Conservation (phyloP, 2,113 vertebrate species). For the Sturnus vulgaris region DNA sequence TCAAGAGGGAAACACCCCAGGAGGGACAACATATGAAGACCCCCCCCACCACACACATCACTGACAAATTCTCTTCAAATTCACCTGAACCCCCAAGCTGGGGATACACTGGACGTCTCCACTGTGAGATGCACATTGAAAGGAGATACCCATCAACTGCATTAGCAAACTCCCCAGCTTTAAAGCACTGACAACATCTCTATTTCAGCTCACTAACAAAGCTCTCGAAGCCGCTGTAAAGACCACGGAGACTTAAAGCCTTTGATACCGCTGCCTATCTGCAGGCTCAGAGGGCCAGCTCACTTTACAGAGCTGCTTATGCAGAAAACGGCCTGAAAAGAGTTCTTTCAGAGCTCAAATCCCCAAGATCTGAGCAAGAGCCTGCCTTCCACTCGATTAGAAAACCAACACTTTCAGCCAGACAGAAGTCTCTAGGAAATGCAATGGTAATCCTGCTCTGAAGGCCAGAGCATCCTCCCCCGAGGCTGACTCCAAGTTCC, state of each 20-base stretch:
- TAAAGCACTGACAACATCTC: neutral
- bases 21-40: neutral
- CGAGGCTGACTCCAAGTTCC: neutral
- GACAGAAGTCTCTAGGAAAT: neutral
- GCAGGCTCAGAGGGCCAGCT: neutral
- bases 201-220: neutral
- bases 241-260: neutral
- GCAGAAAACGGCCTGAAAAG: neutral
- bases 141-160: neutral
- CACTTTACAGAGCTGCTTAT: neutral
- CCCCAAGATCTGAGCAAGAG: neutral
- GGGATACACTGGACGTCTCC: neutral
- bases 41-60: too few relatives aligned
- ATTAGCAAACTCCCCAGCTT: neutral
- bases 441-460: neutral
- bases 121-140: fast-evolving
- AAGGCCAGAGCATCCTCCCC: neutral
- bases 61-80: neutral
- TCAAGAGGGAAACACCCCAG: neutral
- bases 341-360: conserved; percentile 4
- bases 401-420: neutral
- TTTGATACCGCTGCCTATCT: neutral
- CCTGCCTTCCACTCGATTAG: neutral
- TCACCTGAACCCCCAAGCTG: neutral
- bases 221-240: neutral